Conservation (phyloP, 2,888 invertebrate species). For the Cerceris rybyensis region DNA sequence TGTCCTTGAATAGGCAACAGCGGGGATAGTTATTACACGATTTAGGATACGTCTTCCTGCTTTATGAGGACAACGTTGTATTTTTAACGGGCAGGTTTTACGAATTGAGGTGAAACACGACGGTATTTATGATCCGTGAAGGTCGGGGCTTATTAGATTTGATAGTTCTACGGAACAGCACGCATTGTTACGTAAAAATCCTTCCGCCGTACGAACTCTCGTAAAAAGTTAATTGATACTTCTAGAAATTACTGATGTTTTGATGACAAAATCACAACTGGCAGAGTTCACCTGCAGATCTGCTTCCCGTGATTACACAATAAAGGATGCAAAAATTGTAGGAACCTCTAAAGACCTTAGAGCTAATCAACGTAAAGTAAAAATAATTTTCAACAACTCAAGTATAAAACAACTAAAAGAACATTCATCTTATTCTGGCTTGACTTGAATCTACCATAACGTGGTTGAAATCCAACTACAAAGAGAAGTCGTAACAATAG, state of each 20-base stretch:
- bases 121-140: not conserved
- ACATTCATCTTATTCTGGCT: no score
- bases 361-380: no score
- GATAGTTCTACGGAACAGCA: conserved; percentile 10
- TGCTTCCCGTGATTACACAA: not conserved
- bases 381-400: no score
- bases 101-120: not conserved
- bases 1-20: not conserved
- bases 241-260: not conserved
- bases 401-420: no score
- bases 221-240: not conserved
- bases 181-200: not conserved
- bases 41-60: not conserved
- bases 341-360: no score
- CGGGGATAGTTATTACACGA: not conserved
- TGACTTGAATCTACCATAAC: no score
- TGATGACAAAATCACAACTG: not conserved
- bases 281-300: not conserved
- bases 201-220: not conserved
- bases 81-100: conserved; percentile 6
- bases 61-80: not conserved
- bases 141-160: conserved; percentile 5
- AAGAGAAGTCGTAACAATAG: no score
- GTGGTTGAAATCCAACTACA: no score
- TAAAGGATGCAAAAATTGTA: not conserved